Conservation (phyloP, 1,140 invertebrate genomes). For the Thalassaphorura encarpata region DNA sequence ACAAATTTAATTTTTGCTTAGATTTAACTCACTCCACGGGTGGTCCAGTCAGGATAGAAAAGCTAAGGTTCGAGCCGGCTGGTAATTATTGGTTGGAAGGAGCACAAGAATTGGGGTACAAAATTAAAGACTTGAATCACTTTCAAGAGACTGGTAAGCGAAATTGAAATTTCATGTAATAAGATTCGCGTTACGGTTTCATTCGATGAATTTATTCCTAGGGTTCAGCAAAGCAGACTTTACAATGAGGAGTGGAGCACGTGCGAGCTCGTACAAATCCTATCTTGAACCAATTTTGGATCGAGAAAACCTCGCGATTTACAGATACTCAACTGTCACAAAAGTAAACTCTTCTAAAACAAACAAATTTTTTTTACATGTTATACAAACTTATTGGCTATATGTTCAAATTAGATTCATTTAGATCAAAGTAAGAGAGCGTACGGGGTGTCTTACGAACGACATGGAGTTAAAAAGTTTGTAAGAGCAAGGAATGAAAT, state of each 20-base stretch:
- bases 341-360: conserved; percentile 23
- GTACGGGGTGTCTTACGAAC: background rate
- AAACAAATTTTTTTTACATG: background rate
- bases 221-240: conserved; percentile 24
- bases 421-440: conserved; percentile 3
- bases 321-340: conserved; percentile 12
- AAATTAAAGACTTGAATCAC: conserved; percentile 61
- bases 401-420: conserved; percentile 1
- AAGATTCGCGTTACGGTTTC: background rate
- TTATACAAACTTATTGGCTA: background rate
- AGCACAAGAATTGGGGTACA: conserved; percentile 58
- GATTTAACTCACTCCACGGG: conserved; percentile 1
- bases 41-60: conserved; percentile 17
- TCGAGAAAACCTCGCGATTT: conserved; percentile 14
- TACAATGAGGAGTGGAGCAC: conserved; percentile 22
- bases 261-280: conserved; percentile 17
- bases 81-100: conserved; percentile 45
- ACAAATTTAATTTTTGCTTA: conserved; percentile 39
- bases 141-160: conserved; percentile 19
- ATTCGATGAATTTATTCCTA: background rate
- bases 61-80: conserved; percentile 7
- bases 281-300: conserved; percentile 23
- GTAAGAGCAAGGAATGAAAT: conserved; percentile 34
- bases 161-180: background rate
- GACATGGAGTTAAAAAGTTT: conserved; percentile 12